Evolutionary conservation across 2,797 vertebrate species (phyloP).

Genomic region (Characodon lateralis): DNA sequence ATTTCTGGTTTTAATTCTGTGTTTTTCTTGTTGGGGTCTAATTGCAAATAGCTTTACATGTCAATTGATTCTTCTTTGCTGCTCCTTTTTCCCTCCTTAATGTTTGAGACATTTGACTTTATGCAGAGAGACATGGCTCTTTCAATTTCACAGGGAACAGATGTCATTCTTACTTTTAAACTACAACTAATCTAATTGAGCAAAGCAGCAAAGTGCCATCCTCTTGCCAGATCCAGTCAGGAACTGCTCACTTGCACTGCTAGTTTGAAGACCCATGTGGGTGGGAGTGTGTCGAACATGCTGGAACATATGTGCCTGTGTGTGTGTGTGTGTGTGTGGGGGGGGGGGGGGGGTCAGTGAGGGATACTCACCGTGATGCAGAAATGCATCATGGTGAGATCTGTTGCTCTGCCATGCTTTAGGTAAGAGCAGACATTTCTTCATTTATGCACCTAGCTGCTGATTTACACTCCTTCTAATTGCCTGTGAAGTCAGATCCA

Average conservation of each 20-base stretch:
- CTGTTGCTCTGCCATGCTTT: conserved; percentile 56
- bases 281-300: conserved; percentile 17
- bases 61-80: too few relatives aligned
- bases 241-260: conserved; percentile 43
- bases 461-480: conserved; percentile 76
- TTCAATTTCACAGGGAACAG: conserved; percentile 37
- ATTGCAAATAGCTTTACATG: too few relatives aligned
- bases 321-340: too few relatives aligned
- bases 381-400: conserved; percentile 49
- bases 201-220: conserved; percentile 44
- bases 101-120: not conserved
- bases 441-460: conserved; percentile 77
- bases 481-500: conserved; percentile 66
- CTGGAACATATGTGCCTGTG: conserved; percentile 3
- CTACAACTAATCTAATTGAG: conserved; percentile 71
- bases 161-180: conserved; percentile 63
- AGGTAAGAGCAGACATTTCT: conserved; percentile 77
- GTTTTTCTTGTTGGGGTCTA: too few relatives aligned
- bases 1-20: too few relatives aligned
- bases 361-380: conserved; percentile 44
- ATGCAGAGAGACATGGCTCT: conserved; percentile 1
- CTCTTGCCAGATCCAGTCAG: conserved; percentile 54
- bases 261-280: conserved; percentile 26
- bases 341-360: conserved; percentile 16
- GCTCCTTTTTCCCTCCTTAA: conserved; percentile 5